phyloP scores from a whole-genome alignment of 2,797 vertebrate genomes.

The Gymnopithys bicolor region DNA sequence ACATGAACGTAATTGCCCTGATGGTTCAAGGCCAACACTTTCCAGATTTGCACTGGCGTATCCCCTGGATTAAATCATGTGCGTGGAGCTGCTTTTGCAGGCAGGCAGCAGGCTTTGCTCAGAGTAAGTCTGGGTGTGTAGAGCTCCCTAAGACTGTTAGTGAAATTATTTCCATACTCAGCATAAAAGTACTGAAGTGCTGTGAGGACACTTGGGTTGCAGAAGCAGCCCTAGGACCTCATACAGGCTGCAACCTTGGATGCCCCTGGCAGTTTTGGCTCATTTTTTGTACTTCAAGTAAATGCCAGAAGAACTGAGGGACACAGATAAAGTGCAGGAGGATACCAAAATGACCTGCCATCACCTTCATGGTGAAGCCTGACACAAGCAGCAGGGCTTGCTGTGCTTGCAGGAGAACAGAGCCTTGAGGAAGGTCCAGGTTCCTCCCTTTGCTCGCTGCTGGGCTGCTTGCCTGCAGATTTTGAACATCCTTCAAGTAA shows the following conservation, averaged over 20 bases:
- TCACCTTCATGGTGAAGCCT: fast-evolving
- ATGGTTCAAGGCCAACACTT: not conserved
- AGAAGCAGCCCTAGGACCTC: not conserved
- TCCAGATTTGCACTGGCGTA: not conserved
- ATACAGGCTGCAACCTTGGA: not conserved
- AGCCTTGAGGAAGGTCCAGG: fast-evolving
- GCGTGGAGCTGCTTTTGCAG: not conserved
- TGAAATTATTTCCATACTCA: not conserved
- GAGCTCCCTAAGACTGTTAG: not conserved
- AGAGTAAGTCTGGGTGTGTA: not conserved
- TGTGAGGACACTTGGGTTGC: not conserved
- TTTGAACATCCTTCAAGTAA: not conserved
- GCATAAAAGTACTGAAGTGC: not conserved
- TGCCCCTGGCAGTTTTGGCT: not conserved
- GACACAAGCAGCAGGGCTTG: not conserved
- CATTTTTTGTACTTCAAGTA: not conserved
- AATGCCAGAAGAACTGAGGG: not conserved
- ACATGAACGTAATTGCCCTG: not conserved
- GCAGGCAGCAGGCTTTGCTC: not conserved
- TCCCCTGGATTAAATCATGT: not conserved
- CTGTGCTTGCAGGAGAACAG: not conserved
- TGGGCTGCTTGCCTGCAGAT: not conserved
- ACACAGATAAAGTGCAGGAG: fast-evolving
- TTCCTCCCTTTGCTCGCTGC: not conserved
- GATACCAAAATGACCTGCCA: not conserved